phyloP scores from a whole-genome alignment of 2,888 invertebrate species.

The Limnephilus auricula region DNA sequence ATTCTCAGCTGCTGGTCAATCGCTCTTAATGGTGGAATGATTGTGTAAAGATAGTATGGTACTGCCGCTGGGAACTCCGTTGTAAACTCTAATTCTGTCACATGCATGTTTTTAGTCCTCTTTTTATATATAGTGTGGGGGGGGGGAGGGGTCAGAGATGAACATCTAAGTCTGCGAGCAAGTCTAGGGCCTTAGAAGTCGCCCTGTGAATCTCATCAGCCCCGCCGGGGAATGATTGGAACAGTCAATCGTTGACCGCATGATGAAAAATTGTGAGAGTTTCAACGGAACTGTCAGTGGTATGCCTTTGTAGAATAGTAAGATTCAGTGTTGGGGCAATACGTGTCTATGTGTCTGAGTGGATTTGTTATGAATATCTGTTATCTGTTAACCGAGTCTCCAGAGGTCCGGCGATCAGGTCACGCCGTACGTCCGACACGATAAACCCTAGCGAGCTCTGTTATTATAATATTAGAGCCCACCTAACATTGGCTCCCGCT shows the following conservation, averaged over 20 bases:
- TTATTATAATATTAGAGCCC: neutral
- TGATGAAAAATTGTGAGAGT: neutral
- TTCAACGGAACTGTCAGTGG: neutral
- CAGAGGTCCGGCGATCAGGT: slow-evolving; percentile 29
- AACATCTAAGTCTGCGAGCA: too few relatives aligned
- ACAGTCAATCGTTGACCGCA: too few relatives aligned
- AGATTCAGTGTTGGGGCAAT: neutral
- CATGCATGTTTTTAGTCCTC: neutral
- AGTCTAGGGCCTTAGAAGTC: too few relatives aligned
- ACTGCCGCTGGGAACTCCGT: neutral
- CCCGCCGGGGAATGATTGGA: too few relatives aligned
- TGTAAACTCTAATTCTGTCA: neutral
- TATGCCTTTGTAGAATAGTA: too few relatives aligned
- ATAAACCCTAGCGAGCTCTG: slow-evolving; percentile 9
- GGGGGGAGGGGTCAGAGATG: too few relatives aligned
- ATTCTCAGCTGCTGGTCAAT: too few relatives aligned
- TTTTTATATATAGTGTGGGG: too few relatives aligned
- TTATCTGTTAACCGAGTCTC: slow-evolving; percentile 26
- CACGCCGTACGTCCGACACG: slow-evolving; percentile 12
- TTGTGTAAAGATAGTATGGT: neutral
- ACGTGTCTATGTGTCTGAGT: slow-evolving; percentile 7
- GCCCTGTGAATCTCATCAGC: too few relatives aligned
- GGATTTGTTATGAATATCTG: slow-evolving; percentile 31
- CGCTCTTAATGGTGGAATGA: neutral
- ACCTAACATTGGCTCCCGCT: slow-evolving; percentile 21